phyloP scores from a whole-genome alignment of 1,140 invertebrate genomes.

The Drosophila seguyi region DNA sequence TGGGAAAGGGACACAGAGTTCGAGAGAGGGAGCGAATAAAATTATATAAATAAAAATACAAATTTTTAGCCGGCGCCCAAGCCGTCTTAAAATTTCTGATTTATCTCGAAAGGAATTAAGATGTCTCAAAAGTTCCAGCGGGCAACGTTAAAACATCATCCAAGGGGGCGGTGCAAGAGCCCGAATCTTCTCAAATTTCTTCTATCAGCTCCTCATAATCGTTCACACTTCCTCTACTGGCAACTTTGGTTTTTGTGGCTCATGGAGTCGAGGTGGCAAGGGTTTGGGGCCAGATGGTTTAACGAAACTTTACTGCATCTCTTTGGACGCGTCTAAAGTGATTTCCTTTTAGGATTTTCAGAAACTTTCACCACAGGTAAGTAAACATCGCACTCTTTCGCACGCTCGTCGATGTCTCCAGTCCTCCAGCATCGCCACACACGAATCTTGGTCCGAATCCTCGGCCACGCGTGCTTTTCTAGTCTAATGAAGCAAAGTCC shows the following conservation, averaged over 20 bases:
- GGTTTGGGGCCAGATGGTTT: slow-evolving; percentile 7
- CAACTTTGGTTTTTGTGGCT: slow-evolving; percentile 51
- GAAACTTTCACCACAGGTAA: slow-evolving; percentile 80
- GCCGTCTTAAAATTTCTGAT: slow-evolving; percentile 57
- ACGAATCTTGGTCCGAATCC: slow-evolving; percentile 39
- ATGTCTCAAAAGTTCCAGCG: slow-evolving; percentile 77
- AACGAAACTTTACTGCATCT: slow-evolving; percentile 67
- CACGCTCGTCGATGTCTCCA: slow-evolving; percentile 17
- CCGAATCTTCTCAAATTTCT: slow-evolving; percentile 17
- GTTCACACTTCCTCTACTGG: slow-evolving; percentile 60
- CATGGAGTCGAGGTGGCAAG: neutral
- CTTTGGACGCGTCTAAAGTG: slow-evolving; percentile 77
- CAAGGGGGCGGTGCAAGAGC: slow-evolving; percentile 3
- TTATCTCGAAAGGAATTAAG: slow-evolving; percentile 80
- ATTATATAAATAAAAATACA: slow-evolving; percentile 72
- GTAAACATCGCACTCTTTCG: slow-evolving; percentile 60
- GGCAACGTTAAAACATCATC: slow-evolving; percentile 63
- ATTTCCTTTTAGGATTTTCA: slow-evolving; percentile 84
- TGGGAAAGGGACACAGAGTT: neutral
- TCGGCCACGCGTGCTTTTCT: slow-evolving; percentile 13
- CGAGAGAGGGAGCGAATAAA: slow-evolving; percentile 46
- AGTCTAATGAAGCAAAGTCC: slow-evolving; percentile 70
- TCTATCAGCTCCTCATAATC: slow-evolving; percentile 68
- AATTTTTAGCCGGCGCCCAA: slow-evolving; percentile 46
- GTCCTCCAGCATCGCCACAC: slow-evolving; percentile 23